A percentile compares a stretch with the other conserved stretches of the same genome.
These are phyloP conservation scores for Amiota minor DNA, from an alignment of 2,888 invertebrate species.

Conservation along the genomic window DNA sequence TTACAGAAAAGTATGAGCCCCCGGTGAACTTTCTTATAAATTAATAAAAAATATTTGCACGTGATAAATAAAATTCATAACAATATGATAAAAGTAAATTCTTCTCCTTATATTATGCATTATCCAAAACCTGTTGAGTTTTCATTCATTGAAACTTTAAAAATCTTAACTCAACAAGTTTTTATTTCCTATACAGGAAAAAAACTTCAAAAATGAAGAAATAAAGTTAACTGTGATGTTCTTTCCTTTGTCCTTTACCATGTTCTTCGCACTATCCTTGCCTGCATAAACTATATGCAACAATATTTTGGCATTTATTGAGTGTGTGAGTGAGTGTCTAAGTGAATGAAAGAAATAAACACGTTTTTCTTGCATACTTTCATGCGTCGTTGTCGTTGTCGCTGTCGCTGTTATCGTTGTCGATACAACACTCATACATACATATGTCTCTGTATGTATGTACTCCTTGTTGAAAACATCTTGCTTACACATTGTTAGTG, in stretches of 20 bases:
- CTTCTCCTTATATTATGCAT: too few species aligned
- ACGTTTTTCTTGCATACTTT: conserved; percentile 61
- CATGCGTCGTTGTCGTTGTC: conserved; percentile 48
- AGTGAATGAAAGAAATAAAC: conserved; percentile 60
- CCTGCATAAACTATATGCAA: not conserved
- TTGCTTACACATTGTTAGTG: not conserved
- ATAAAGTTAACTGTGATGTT: too few species aligned
- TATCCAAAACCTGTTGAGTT: too few species aligned
- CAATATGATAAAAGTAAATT: too few species aligned
- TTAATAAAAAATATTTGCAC: too few species aligned
- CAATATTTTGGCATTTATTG: not conserved
- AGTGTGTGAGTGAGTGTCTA: conserved; percentile 34
- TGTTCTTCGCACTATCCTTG: not conserved
- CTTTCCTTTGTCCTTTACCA: conserved; percentile 1
- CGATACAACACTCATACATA: not conserved
- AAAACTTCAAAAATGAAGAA: too few species aligned
- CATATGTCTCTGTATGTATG: not conserved
- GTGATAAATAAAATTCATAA: too few species aligned
- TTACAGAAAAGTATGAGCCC: too few species aligned
- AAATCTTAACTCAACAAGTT: too few species aligned
- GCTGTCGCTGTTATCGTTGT: not conserved
- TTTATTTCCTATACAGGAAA: too few species aligned
- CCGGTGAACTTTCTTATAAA: too few species aligned
- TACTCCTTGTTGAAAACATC: not conserved
- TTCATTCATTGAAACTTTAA: too few species aligned